Evolutionary conservation across 2,797 vertebrate species (phyloP), one percentile per base, ranked within the genome.

Genomic region (Buphagus erythrorhynchus): DNA sequence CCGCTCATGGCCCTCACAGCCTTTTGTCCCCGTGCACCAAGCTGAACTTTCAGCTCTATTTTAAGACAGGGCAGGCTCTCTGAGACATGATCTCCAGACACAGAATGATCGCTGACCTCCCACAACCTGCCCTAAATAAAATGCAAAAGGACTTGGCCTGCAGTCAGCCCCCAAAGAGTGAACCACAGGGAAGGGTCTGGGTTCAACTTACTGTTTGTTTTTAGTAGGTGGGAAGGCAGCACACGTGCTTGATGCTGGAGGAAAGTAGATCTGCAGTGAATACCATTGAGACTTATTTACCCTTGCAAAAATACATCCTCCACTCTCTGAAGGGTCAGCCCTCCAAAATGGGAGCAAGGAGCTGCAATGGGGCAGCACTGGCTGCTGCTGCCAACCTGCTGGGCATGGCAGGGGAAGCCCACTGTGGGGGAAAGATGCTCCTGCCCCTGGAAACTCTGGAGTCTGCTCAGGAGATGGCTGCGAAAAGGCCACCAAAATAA

Each of bases 41-140:
- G 76, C 16, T 97, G 91, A 95, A 80, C 85, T 90, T 93, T 92
- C 61, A 94, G 52, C 66, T 86, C 84, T 93, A 95, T 86, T 72
- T 91, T 90, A 88, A 90, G 90, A 82, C 57, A 68, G 35, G 9
- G 18, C 55, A 79, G 49, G 45, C 66, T 88, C 57, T 82, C 58
- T 59, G 78, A 69, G 65, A 63, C 46, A 28, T 26, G 88, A 80
- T 86, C 80, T 92, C 45, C 68, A 80, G 28, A 91, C 52, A 69
- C 22, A 48, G 77, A 69, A 52, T 28, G 67, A 81, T 51, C 4
- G 0, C 61, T 94, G 88, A 88, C 90, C 83, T 95, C 88, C 54
- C 14, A 3, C 82, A 72, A 19, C 61, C 55, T 69, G 67, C 62
- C 75, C 54, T 69, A 88, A 94, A 93, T 72, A 75, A 93, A 86